Conservation (phyloP, 2,888 invertebrate species). For the Tipula unca region DNA sequence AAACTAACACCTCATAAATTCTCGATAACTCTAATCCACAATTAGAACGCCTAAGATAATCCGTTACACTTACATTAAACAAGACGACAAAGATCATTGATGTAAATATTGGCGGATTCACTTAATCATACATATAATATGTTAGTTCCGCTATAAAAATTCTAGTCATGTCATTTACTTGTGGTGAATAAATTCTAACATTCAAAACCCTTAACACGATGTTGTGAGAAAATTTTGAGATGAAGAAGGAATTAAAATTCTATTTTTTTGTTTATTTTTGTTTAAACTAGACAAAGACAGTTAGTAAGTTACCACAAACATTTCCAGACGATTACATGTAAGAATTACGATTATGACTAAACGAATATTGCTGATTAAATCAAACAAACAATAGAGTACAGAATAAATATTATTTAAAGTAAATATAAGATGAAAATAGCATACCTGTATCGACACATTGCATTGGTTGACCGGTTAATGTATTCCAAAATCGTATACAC, state of each 20-base stretch:
- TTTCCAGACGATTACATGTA: background rate
- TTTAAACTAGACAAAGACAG: background rate
- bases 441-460: conserved; percentile 88
- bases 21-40: too few species aligned
- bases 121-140: background rate
- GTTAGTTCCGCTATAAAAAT: conserved; percentile 8
- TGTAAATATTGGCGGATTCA: background rate
- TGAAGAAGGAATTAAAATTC: background rate
- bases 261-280: background rate
- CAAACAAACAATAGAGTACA: background rate
- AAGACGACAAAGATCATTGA: background rate
- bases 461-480: conserved; percentile 94
- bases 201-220: too few species aligned
- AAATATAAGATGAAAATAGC: conserved; percentile 33
- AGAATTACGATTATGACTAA: background rate
- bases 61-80: background rate
- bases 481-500: conserved; percentile 97
- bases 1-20: too few species aligned
- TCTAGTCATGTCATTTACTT: background rate
- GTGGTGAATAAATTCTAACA: background rate
- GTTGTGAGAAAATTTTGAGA: background rate
- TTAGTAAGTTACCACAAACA: background rate
- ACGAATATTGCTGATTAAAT: background rate
- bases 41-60: too few species aligned
- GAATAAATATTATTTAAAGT: background rate